phyloP scores from a whole-genome alignment of 2,797 vertebrate species.

The Tokudaia muenninki region DNA sequence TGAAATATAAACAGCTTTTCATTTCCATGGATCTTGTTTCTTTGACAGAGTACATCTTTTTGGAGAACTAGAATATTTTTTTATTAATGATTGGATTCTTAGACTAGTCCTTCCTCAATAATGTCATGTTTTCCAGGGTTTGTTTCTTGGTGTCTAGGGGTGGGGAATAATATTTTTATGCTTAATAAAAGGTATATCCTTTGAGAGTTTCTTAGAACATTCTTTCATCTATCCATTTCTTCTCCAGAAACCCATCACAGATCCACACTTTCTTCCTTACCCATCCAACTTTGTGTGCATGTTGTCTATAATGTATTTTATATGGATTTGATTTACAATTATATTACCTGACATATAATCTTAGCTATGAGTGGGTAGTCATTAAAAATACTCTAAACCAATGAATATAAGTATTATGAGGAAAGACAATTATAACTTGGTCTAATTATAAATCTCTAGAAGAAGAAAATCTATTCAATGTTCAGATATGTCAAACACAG shows the following conservation, averaged over 20 bases:
- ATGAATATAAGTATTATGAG: neutral
- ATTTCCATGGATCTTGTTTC: neutral
- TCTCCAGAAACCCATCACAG: neutral
- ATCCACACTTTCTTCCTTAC: neutral
- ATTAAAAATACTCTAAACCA: neutral
- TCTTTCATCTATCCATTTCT: neutral
- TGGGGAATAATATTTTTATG: neutral
- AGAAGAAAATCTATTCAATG: neutral
- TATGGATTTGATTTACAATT: neutral
- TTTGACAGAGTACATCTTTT: neutral
- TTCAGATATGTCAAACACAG: conserved; percentile 10
- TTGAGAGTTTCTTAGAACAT: neutral
- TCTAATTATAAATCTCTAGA: conserved; percentile 12
- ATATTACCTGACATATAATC: neutral
- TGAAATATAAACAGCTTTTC: neutral
- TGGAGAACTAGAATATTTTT: neutral
- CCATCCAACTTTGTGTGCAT: neutral
- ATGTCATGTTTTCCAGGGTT: neutral
- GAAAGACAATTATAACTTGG: neutral
- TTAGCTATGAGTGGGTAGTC: neutral
- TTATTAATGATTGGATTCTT: neutral
- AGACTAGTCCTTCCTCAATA: neutral
- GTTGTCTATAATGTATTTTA: neutral
- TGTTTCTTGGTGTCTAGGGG: too few species aligned
- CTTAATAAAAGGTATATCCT: neutral